Percentiles rank a stretch among this genome's conserved stretches.
Evolutionary conservation across 2,113 vertebrate genomes (phyloP).

Genomic region (Puma concolor): DNA sequence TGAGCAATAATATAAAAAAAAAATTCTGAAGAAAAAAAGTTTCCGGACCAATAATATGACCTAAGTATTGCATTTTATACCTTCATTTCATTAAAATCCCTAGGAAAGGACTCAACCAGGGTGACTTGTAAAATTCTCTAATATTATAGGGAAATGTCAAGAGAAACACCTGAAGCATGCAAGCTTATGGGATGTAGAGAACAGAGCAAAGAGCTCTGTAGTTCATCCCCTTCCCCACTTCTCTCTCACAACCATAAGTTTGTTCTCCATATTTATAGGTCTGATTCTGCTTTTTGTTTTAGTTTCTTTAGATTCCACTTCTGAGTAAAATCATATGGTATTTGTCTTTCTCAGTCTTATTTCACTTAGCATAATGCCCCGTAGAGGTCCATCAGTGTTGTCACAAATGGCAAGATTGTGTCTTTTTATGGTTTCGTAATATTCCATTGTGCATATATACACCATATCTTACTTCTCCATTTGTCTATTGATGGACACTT

Average conservation of each 20-base stretch:
- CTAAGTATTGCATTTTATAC: conserved; percentile 5
- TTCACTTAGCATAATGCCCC: background rate
- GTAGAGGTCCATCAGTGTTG: background rate
- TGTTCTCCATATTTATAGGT: background rate
- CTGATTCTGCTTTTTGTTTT: background rate
- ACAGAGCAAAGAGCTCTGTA: background rate
- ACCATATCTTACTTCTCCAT: background rate
- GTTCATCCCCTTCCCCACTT: background rate
- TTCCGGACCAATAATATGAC: background rate
- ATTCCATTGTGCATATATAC: background rate
- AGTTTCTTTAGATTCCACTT: background rate
- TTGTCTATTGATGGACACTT: background rate
- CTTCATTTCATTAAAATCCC: background rate
- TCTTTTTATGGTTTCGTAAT: background rate
- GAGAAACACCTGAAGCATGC: background rate
- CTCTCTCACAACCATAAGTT: background rate
- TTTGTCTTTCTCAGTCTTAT: background rate
- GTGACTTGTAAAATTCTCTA: background rate
- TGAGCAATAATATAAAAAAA: conserved; percentile 3
- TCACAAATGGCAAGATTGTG: background rate
- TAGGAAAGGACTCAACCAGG: background rate
- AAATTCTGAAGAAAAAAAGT: background rate
- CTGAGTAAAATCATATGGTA: background rate
- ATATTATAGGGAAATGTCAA: background rate
- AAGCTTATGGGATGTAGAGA: background rate